phyloP scores from a whole-genome alignment of 2,888 invertebrate species.

The Sphinx pinastri region DNA sequence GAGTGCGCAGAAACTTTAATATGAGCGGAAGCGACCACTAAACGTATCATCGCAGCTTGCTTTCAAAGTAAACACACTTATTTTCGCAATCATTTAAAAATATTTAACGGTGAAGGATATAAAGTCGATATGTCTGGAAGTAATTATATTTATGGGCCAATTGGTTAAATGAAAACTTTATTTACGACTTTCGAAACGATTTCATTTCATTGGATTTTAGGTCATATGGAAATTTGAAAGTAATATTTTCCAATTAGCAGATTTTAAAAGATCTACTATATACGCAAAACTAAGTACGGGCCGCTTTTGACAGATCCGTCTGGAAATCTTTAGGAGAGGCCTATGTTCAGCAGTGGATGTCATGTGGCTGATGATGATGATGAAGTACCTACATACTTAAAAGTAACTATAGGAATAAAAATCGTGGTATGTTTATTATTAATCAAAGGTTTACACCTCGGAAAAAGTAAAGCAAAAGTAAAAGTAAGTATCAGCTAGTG shows the following conservation, averaged over 20 bases:
- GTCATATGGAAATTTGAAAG: neutral
- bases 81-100: slow-evolving; percentile 64
- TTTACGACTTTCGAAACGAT: slow-evolving; percentile 10
- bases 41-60: slow-evolving; percentile 70
- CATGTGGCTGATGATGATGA: too few species aligned
- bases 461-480: too few species aligned
- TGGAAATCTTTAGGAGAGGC: too few species aligned
- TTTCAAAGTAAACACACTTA: slow-evolving; percentile 72
- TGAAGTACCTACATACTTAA: too few species aligned
- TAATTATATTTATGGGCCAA: slow-evolving; percentile 22
- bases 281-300: too few species aligned
- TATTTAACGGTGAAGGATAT: slow-evolving; percentile 56
- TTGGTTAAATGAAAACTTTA: slow-evolving; percentile 8
- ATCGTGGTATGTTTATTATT: too few species aligned
- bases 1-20: slow-evolving; percentile 50
- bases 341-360: too few species aligned
- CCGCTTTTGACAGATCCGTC: too few species aligned
- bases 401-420: too few species aligned
- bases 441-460: too few species aligned
- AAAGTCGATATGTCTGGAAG: slow-evolving; percentile 31
- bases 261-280: neutral
- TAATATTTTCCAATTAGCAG: neutral
- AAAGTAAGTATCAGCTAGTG: too few species aligned
- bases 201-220: slow-evolving; percentile 4
- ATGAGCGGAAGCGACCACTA: slow-evolving; percentile 69